Evolutionary conservation across 2,888 invertebrate genomes (phyloP), one percentile per base, ranked within the genome.

Genomic region (Dendrolimus pini): DNA sequence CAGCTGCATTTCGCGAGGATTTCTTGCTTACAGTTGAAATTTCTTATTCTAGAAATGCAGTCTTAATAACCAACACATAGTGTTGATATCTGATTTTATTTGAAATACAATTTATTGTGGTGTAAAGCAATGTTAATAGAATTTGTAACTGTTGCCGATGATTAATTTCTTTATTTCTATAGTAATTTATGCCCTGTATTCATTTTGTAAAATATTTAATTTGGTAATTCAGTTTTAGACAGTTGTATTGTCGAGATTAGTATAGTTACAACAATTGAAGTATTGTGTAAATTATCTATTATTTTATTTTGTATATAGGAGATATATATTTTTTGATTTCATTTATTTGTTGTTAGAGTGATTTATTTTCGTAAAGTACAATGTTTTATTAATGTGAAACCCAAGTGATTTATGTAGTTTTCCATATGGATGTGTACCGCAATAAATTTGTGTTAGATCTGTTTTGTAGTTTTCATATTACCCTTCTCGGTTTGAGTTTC

Each of bases 371-470:
- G 41, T 55, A 63, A 78, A 79, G 78, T 80, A 78, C 80, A 82
- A 78, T 73, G 68, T 68, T 69, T 67, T 74, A 13, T 55, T 56
- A 55, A 41, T 42, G 65, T 67, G 63, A 66, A 61, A 65, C 59
- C 62, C 68, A 69, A 66, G 68, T 68, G 67, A 72, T 74, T 30
- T 66, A 66, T 64, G 59, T 62, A 58, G 56, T 58, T 60, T 67
- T 77, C 80, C 80, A 82, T 79, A 80, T 80, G 79, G 78, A 73
- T 77, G 74, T 74, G 76, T 80, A 66, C 70, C 67, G 69, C 71
- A 84, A 82, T 85, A 86, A 83, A 86, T 65, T 68, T 78, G 77
- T 75, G 76, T 80, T 82, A 82, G 83, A 86, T 85, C 83, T 85
- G 82, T 72, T 67, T 72, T 71, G 74, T 82, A 72, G 80, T 85